Evolutionary conservation across 2,888 invertebrate genomes (phyloP).

Genomic region (Andrena trimmerana): DNA sequence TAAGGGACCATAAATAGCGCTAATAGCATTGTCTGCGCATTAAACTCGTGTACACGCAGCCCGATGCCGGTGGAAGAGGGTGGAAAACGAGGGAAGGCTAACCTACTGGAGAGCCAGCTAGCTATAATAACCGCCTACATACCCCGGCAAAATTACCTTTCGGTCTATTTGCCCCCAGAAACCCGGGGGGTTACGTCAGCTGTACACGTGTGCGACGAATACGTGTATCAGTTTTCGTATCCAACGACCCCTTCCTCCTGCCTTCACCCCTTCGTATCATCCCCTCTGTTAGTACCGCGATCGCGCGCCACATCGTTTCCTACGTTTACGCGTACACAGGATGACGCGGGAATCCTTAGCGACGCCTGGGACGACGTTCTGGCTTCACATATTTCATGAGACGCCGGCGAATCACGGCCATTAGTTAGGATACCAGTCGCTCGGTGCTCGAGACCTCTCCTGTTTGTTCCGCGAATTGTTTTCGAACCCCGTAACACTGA

Average conservation of each 20-base stretch:
- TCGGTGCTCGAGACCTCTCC: background rate
- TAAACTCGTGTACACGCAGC: constrained; percentile 58
- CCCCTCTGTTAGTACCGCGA: background rate
- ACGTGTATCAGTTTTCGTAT: constrained; percentile 54
- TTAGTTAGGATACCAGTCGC: background rate
- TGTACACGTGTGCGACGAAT: constrained; percentile 66
- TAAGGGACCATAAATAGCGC: constrained; percentile 51
- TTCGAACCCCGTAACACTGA: constrained; percentile 7
- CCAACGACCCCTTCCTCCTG: background rate
- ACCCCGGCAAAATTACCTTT: constrained; percentile 72
- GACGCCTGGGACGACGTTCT: background rate
- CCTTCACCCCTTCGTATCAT: background rate
- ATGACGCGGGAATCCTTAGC: background rate
- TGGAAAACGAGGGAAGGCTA: constrained; percentile 32
- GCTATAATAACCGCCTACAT: constrained; percentile 75
- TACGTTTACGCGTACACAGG: constrained; percentile 13
- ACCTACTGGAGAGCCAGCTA: constrained; percentile 51
- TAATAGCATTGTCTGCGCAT: constrained; percentile 62
- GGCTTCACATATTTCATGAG: background rate
- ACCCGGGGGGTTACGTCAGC: constrained; percentile 71
- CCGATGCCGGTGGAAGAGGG: constrained; percentile 26
- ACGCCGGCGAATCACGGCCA: background rate
- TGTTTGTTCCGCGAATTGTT: constrained; percentile 7
- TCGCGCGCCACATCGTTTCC: constrained; percentile 6
- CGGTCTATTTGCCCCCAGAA: constrained; percentile 73